These are phyloP conservation scores for Haemorhous mexicanus DNA, from an alignment of 2,113 vertebrate genomes.

Conservation along the genomic window DNA sequence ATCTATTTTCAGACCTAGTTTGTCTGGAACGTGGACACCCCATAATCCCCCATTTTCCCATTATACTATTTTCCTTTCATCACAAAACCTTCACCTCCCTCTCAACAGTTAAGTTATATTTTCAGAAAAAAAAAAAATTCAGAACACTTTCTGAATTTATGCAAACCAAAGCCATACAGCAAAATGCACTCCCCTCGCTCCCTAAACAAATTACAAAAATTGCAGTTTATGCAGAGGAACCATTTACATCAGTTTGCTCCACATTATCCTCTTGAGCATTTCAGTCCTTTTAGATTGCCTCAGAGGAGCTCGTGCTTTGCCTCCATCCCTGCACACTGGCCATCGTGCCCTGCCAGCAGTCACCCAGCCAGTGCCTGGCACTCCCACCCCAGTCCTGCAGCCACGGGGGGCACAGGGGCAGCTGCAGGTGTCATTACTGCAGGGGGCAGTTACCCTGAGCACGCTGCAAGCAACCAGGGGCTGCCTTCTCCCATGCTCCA, in stretches of 20 bases:
- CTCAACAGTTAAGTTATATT: background rate
- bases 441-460: rapidly evolving
- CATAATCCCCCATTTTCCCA: conserved; percentile 26
- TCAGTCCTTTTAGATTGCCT: background rate
- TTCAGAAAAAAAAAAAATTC: background rate
- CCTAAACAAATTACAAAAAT: background rate
- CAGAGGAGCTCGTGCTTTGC: background rate
- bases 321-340: background rate
- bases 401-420: rapidly evolving
- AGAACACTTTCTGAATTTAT: background rate
- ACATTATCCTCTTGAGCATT: background rate
- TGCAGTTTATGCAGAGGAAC: background rate
- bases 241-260: background rate
- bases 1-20: conserved; percentile 24
- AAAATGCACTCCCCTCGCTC: background rate
- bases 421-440: no score
- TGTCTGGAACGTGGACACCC: background rate
- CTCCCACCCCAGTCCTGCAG: rapidly evolving
- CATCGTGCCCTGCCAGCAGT: background rate
- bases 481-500: background rate
- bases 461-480: background rate
- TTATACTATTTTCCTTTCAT: background rate
- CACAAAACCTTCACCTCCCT: background rate
- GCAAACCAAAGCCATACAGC: background rate
- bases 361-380: rapidly evolving